Conservation (phyloP, 2,888 invertebrate genomes). For the Tachina fera region DNA sequence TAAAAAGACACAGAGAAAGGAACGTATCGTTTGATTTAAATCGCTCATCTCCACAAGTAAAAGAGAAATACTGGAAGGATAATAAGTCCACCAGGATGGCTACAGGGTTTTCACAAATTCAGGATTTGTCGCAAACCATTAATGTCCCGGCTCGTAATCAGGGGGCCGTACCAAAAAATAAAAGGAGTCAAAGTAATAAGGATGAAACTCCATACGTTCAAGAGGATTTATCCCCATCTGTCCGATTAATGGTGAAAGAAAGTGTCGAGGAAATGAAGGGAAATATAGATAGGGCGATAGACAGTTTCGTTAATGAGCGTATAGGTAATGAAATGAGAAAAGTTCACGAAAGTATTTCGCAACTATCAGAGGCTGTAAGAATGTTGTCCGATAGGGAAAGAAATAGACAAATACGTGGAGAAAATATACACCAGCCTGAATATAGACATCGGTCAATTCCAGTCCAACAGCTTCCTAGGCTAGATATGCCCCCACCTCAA, state of each 20-base stretch:
- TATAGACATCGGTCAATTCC: too few species aligned
- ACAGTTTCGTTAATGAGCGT: neutral
- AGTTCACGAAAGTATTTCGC: neutral
- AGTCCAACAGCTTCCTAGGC: neutral
- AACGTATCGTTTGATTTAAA: too few species aligned
- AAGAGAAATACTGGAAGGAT: neutral
- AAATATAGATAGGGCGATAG: neutral
- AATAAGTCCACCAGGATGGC: conserved; percentile 2
- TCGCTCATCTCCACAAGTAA: neutral
- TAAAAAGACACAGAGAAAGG: too few species aligned
- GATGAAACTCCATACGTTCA: neutral
- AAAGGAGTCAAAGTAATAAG: neutral
- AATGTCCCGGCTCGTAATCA: neutral
- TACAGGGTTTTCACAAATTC: neutral
- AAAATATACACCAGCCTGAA: neutral
- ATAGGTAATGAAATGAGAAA: neutral
- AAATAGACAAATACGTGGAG: neutral
- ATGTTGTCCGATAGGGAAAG: neutral
- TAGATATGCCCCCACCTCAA: neutral
- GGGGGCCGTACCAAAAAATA: neutral
- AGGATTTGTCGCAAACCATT: neutral
- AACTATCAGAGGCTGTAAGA: neutral
- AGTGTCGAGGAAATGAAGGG: neutral
- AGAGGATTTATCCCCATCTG: neutral
- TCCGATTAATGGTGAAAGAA: neutral